Conservation (phyloP, 2,797 vertebrate species). For the Molothrus ater region DNA sequence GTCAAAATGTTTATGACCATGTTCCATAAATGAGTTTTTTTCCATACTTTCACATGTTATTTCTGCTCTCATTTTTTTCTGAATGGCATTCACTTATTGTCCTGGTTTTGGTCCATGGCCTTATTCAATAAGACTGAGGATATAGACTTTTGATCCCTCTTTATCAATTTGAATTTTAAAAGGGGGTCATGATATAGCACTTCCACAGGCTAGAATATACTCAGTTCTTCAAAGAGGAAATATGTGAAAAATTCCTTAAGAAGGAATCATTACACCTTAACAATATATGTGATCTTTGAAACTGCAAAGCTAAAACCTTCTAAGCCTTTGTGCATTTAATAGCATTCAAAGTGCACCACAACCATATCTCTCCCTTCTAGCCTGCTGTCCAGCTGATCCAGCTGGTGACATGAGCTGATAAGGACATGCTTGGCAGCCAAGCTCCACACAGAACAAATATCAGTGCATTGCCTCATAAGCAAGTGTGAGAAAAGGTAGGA, state of each 20-base stretch:
- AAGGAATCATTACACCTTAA: neutral
- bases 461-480: conserved; percentile 1
- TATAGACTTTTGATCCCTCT: neutral
- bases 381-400: conserved; percentile 44
- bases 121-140: rapidly evolving
- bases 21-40: neutral
- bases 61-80: neutral
- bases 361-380: neutral
- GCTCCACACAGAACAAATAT: conserved; percentile 28
- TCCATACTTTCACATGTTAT: neutral
- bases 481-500: conserved; percentile 69
- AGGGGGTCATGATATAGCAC: neutral
- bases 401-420: conserved; percentile 5
- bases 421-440: conserved; percentile 6
- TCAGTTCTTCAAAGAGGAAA: neutral
- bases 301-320: neutral
- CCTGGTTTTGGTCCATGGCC: neutral
- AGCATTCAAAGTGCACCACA: neutral
- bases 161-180: neutral
- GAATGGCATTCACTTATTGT: neutral
- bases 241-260: neutral
- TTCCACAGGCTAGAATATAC: neutral
- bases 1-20: neutral
- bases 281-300: neutral
- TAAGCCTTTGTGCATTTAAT: neutral